Conservation (phyloP, 2,113 vertebrate genomes). For the Tachuris rubrigastra region DNA sequence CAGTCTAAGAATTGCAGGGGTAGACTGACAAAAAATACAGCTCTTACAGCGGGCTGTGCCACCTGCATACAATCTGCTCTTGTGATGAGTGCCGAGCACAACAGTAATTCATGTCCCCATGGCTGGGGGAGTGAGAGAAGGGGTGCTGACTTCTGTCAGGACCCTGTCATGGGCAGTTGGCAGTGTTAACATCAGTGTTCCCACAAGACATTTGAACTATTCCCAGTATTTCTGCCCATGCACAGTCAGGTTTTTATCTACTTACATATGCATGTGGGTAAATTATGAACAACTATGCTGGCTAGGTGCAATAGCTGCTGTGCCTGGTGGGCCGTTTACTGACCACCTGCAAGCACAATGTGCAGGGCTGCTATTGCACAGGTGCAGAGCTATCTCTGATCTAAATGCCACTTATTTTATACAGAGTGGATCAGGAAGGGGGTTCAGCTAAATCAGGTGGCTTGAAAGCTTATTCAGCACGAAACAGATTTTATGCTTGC, state of each 20-base stretch:
- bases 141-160: accelerated
- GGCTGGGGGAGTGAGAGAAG: background rate
- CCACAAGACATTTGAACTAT: background rate
- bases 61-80: background rate
- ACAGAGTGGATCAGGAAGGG: background rate
- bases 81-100: accelerated
- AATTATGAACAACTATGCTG: accelerated
- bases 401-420: background rate
- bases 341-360: background rate
- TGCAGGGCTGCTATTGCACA: background rate
- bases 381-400: background rate
- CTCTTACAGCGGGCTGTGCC: background rate
- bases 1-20: background rate
- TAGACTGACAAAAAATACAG: background rate
- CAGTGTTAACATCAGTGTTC: background rate
- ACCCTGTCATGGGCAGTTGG: accelerated
- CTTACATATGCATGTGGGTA: background rate
- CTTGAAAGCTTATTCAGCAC: background rate
- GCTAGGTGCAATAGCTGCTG: background rate
- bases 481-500: background rate
- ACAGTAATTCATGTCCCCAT: background rate
- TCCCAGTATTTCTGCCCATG: background rate
- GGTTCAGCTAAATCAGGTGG: background rate
- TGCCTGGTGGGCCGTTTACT: background rate
- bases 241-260: background rate